Conservation (phyloP, 1,140 invertebrate species). For the Papilio aristodemus region DNA sequence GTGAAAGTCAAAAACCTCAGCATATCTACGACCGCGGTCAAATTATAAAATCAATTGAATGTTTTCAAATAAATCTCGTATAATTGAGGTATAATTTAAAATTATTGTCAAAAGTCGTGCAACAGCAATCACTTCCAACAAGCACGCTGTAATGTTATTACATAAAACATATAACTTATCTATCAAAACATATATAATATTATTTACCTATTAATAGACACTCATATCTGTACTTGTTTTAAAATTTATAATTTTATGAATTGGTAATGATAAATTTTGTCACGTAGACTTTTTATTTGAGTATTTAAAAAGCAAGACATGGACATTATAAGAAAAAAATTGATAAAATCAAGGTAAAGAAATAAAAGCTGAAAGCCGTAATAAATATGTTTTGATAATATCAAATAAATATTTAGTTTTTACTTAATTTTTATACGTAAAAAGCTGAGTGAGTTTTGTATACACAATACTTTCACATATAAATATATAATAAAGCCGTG, state of each 20-base stretch:
- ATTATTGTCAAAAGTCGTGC: not conserved
- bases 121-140: not conserved
- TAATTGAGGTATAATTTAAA: not conserved
- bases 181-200: too few relatives aligned
- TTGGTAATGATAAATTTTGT: not conserved
- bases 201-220: too few relatives aligned
- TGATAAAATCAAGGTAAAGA: not conserved
- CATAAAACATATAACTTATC: not conserved
- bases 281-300: not conserved
- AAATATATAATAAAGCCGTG: not conserved
- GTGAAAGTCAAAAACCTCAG: conserved; percentile 1
- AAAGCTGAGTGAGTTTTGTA: too few relatives aligned
- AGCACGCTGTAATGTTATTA: not conserved
- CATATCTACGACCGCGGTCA: not conserved
- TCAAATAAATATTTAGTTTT: not conserved
- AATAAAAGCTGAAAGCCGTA: not conserved
- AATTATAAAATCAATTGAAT: not conserved
- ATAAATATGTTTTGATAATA: not conserved
- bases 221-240: not conserved
- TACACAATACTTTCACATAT: conserved; percentile 29
- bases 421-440: too few relatives aligned
- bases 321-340: conserved; percentile 5
- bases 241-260: not conserved
- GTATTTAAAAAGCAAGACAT: not conserved
- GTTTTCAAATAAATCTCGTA: not conserved